Evolutionary conservation across 2,888 invertebrate genomes (phyloP).

Genomic region (Hipparchia sbordonii): DNA sequence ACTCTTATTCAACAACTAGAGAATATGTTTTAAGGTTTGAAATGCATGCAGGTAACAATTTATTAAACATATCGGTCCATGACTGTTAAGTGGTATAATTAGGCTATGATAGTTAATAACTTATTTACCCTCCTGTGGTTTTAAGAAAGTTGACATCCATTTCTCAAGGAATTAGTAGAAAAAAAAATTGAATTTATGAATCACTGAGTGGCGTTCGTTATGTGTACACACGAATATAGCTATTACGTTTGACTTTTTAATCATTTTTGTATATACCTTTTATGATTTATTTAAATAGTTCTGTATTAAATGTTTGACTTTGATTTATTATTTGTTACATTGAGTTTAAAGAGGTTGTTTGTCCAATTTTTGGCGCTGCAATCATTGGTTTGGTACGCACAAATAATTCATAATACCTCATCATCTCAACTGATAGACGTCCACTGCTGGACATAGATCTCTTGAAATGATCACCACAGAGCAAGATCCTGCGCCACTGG

Average conservation of each 20-base stretch:
- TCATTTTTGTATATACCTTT: slow-evolving; percentile 5
- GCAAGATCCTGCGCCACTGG: too few relatives aligned
- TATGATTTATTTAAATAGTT: slow-evolving; percentile 1
- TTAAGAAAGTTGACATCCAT: too few relatives aligned
- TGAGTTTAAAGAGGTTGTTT: too few relatives aligned
- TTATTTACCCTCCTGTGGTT: not conserved
- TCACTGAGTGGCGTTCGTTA: not conserved
- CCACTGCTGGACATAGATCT: too few relatives aligned
- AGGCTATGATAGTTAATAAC: not conserved
- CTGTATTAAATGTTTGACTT: not conserved
- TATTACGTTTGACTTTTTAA: not conserved
- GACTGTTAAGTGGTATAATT: not conserved
- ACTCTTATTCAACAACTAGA: too few relatives aligned
- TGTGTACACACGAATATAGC: not conserved
- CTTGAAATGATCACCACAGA: too few relatives aligned
- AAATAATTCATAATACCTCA: too few relatives aligned
- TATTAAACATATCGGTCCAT: not conserved
- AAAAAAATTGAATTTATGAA: not conserved
- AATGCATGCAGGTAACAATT: not conserved
- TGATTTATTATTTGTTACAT: not conserved
- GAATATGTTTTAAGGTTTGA: not conserved
- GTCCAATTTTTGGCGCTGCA: too few relatives aligned
- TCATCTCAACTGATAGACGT: too few relatives aligned
- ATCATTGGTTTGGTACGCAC: too few relatives aligned
- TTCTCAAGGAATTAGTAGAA: too few relatives aligned